Evolutionary conservation across 1,140 invertebrate species (phyloP), one percentile per base, ranked within the genome.

Genomic region (Augochlora pura): DNA sequence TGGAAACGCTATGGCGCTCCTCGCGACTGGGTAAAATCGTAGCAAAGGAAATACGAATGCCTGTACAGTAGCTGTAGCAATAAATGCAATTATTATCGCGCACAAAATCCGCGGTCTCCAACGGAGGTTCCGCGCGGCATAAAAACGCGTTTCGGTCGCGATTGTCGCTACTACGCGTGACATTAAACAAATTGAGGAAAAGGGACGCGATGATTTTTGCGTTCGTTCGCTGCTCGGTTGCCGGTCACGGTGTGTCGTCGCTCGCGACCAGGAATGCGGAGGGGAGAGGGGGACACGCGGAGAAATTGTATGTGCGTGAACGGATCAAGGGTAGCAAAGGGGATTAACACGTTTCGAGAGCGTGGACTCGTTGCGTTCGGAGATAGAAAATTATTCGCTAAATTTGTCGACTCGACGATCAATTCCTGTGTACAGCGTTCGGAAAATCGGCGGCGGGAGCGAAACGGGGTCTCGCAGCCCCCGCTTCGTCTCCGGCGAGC

Each of bases 381-480:
- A 54, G 32, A 18, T 72, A 72, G 27, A 54, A 78, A 72, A 72
- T 72, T 65, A 27, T 46, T 64, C 16, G 75, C 42, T 77, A 77
- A 25, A 39, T 2, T 77, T 16, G 75, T 70, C 59, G n/a, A 57
- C 73, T 67, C 21, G 66, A 49, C 42, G 60, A 78, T 78, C 76
- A 78, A 78, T 78, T 78, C 69, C 76, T 72, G 68, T 72, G 46
- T 78, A 72, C 60, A 78, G 10, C 9, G 38, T 72, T 57, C 54
- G 60, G 14, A 52, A 64, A 32, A 32, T 4, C 32, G 32, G 32
- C 32, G 32, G 32, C 32, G 32, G 32, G 32, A 32, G 4, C 32
- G 32, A 4, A 32, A 32, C 32, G 32, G 1, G 32, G 32, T 4
- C 32, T 32, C 32, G 32, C 32, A n/a, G 32, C 4, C 32, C n/a